These are phyloP conservation scores for Ciconia nigra DNA, from an alignment of 2,797 vertebrate species.

Conservation along the genomic window DNA sequence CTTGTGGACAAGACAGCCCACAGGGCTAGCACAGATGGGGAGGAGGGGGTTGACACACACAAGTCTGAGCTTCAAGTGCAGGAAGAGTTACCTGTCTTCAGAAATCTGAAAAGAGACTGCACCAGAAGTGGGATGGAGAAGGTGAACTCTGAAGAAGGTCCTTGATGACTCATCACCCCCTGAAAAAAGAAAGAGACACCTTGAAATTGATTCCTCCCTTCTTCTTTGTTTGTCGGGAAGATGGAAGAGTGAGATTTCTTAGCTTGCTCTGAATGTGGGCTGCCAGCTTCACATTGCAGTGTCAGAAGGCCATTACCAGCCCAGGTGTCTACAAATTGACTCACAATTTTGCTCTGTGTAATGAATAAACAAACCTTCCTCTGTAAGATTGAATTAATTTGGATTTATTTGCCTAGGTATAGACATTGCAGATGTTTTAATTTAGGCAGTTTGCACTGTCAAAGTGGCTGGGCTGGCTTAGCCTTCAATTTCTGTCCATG, in stretches of 20 bases:
- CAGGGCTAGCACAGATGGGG: neutral
- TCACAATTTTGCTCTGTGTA: conserved; percentile 46
- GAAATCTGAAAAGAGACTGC: neutral
- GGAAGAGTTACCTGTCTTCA: neutral
- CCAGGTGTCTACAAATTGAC: conserved; percentile 14
- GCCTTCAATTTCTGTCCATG: neutral
- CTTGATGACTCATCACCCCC: neutral
- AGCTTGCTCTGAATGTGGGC: neutral
- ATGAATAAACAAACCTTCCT: conserved; percentile 51
- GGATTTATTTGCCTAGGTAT: conserved; percentile 41
- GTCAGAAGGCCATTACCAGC: neutral
- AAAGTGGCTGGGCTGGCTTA: neutral
- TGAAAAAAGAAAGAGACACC: neutral
- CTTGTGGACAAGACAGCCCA: neutral
- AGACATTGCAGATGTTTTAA: conserved; percentile 43
- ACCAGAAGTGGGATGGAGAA: neutral
- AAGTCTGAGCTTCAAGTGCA: neutral
- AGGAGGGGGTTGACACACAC: neutral
- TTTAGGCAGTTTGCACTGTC: conserved; percentile 13
- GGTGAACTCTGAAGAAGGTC: neutral
- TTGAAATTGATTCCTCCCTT: conserved; percentile 15
- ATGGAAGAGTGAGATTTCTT: neutral
- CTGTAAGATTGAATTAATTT: conserved; percentile 39
- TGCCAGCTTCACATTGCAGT: neutral
- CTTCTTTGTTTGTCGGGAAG: conserved; percentile 22